phyloP scores from a whole-genome alignment of 2,797 vertebrate genomes.

The Antennarius maculatus region DNA sequence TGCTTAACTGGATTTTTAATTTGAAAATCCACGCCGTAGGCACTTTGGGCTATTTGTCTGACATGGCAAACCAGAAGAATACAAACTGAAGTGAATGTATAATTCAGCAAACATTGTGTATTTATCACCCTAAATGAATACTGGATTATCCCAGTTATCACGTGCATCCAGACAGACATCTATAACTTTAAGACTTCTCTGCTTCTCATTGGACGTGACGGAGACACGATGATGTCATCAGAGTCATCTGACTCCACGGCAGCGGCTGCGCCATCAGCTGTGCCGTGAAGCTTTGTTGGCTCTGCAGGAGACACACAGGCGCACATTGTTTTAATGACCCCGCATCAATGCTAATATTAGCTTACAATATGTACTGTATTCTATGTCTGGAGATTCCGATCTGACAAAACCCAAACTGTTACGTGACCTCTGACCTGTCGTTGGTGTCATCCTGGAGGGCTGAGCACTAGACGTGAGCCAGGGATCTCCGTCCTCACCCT shows the following conservation, averaged over 20 bases:
- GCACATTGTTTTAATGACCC: not conserved
- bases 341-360: too few relatives aligned
- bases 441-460: constrained; percentile 23
- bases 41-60: constrained; percentile 35
- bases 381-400: not conserved
- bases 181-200: constrained; percentile 65
- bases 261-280: constrained; percentile 18
- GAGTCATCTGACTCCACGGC: constrained; percentile 87
- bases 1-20: constrained; percentile 3
- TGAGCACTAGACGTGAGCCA: constrained; percentile 6
- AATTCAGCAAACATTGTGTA: constrained; percentile 8
- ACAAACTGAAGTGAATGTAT: not conserved
- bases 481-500: constrained; percentile 17
- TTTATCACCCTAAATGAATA: constrained; percentile 12
- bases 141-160: constrained; percentile 13
- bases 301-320: constrained; percentile 52
- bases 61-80: constrained; percentile 1
- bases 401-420: not conserved
- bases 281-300: constrained; percentile 15
- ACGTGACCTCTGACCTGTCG: constrained; percentile 43
- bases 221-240: constrained; percentile 85
- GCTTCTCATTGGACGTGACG: constrained; percentile 74
- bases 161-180: constrained; percentile 7
- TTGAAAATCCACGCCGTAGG: constrained; percentile 40
- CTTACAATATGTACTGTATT: too few relatives aligned